Evolutionary conservation across 2,888 invertebrate genomes (phyloP), one percentile per base, ranked within the genome.

Genomic region (Drosophila paranaensis): DNA sequence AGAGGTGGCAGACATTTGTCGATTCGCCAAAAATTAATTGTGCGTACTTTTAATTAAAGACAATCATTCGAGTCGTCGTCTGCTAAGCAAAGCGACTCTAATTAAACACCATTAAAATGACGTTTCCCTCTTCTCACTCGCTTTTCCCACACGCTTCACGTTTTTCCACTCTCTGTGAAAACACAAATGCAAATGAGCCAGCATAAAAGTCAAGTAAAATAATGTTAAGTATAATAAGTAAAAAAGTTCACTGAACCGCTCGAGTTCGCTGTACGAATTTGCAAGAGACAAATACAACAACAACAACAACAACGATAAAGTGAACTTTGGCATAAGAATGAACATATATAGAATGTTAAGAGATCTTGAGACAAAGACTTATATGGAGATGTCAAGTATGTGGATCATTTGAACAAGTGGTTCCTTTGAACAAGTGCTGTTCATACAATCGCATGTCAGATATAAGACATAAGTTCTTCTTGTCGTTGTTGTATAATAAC

Each of bases 81-180:
- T 65, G 70, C 50, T 40, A 71, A 73, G 75, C 71, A 81, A 71
- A 71, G 64, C 77, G 67, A 79, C 77, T 76, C 82, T 86, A 88
- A 88, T 86, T 88, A 86, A 88, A 84, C 79, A 75, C 77, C 80
- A 87, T 87, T 83, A 82, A 88, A 82, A 77, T 74, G 53, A 65
- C 70, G 55, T 58, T 66, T 68, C 39, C 39, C 40, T 54, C 35
- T 46, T 45, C 50, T 54, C 39, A 39, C 45, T 48, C 42, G 35
- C 30, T 10, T 30, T 45, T 51, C 39, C n/a, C 27, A 53, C 46
- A 42, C 16, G 43, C 30, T 55, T 51, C 46, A 42, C 16, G 43
- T 37, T 55, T 51, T 45, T 20, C 25, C 35, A 20, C 48, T 68
- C 55, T 51, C 57, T 60, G 33, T 67, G 65, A 56, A 69, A 62